Base-by-base conservation (phyloP, 2,888 invertebrate species). In the Lymantria dispar region DNA sequence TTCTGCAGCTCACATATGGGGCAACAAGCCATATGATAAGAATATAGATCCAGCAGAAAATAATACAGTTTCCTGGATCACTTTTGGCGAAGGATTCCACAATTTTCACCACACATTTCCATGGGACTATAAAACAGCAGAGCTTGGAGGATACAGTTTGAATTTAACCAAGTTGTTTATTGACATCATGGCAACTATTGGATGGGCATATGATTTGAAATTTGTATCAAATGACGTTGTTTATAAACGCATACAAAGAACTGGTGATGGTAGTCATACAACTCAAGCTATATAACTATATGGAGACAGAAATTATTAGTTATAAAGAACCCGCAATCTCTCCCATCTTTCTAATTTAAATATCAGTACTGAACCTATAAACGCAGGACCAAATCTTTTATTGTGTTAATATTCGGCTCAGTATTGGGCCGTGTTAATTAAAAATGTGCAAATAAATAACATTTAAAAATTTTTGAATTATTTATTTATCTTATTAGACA, bases 1-100 rank as follows among this genome's bases (percentile, higher is more conserved):
- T 83, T 93, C 93, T 60, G 90, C 91, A 0, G 94, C 94, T 5
- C 94, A 94, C 71, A 62, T 81, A 12, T 87, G 82, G 80, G 91
- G 89, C 5, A 72, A 72, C 47, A 82, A 73, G 41, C 87, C 89
- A 0, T 90, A 89, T 54, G 87, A 94, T 50, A 76, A 69, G 59
- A 60, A 50, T 14, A 73, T 80, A 5, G 43, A 42, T 11, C 72
- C 81, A 0, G 51, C 52, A 0, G 71, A 80, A 37, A 76, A 64
- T 15, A 30, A 68, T 0, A 9, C 63, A 0, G 66, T 78, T 0
- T 62, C 73, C 0, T 7, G 74, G 0, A 3, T 68, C 0, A 52
- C 71, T 0, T 57, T 67, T 2, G 80, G 80, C 0, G 79, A 79
- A 53, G 78, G 80, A 0, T 80, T 72, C 46, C 80, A 81, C 29